A percentile compares a stretch with the other conserved stretches of the same genome.
phyloP scores from a whole-genome alignment of 1,140 invertebrate genomes.

The Gryon sp. region DNA sequence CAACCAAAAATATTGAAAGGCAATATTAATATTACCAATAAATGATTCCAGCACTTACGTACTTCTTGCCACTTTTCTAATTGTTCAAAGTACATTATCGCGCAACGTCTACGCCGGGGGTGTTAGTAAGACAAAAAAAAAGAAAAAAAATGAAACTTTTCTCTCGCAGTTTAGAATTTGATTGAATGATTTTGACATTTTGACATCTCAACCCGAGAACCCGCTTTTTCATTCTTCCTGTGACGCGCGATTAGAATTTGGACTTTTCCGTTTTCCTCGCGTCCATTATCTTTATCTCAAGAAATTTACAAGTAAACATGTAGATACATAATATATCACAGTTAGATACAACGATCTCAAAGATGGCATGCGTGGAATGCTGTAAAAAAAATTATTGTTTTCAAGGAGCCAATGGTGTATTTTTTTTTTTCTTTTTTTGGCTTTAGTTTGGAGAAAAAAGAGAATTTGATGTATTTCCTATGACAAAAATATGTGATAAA shows the following conservation, averaged over 20 bases:
- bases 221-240: not conserved
- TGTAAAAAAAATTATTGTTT: slow-evolving; percentile 58
- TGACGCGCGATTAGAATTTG: too few species aligned
- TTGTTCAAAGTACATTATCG: slow-evolving; percentile 44
- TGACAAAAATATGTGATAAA: slow-evolving; percentile 38
- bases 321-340: slow-evolving; percentile 79
- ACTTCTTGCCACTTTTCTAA: slow-evolving; percentile 57
- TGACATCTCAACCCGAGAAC: not conserved
- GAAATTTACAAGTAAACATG: slow-evolving; percentile 75
- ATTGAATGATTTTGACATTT: slow-evolving; percentile 1
- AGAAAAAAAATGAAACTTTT: too few species aligned
- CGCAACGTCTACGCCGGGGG: not conserved
- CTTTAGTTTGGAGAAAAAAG: too few species aligned
- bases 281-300: slow-evolving; percentile 49
- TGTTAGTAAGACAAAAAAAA: too few species aligned
- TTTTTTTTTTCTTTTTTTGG: slow-evolving; percentile 46
- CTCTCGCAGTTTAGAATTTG: too few species aligned
- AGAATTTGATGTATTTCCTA: too few species aligned
- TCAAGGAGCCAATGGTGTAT: slow-evolving; percentile 62
- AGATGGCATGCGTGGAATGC: slow-evolving; percentile 72
- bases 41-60: slow-evolving; percentile 37
- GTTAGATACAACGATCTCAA: slow-evolving; percentile 79
- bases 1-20: slow-evolving; percentile 4
- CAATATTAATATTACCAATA: slow-evolving; percentile 18
- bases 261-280: slow-evolving; percentile 24